These are phyloP conservation scores for Rhysida immarginata DNA, from an alignment of 1,140 invertebrate genomes.

Conservation along the genomic window DNA sequence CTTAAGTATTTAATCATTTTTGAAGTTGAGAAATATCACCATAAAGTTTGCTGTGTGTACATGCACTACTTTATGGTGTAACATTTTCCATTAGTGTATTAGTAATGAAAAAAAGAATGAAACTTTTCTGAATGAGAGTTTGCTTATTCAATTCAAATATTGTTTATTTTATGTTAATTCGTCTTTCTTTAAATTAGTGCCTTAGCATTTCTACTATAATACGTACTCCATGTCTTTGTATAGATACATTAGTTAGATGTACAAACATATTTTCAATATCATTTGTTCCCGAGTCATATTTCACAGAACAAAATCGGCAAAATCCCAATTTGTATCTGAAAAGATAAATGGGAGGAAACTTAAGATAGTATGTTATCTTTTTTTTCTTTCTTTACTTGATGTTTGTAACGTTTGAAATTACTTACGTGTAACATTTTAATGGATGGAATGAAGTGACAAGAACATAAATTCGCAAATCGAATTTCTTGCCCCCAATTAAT, in stretches of 20 bases:
- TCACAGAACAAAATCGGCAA: slow-evolving; percentile 68
- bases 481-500: slow-evolving; percentile 76
- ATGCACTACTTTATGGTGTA: too few relatives aligned
- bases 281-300: slow-evolving; percentile 49
- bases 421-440: slow-evolving; percentile 55
- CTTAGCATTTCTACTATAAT: background rate
- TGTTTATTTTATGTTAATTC: too few relatives aligned
- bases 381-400: background rate
- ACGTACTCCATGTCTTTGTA: slow-evolving; percentile 69
- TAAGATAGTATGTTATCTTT: too few relatives aligned
- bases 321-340: slow-evolving; percentile 47
- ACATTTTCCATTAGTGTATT: too few relatives aligned
- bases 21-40: too few relatives aligned
- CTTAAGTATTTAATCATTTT: too few relatives aligned
- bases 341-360: slow-evolving; percentile 1
- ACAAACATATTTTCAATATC: slow-evolving; percentile 74
- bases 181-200: too few relatives aligned
- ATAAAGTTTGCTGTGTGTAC: too few relatives aligned
- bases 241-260: slow-evolving; percentile 71
- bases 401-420: background rate
- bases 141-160: too few relatives aligned
- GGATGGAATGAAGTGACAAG: slow-evolving; percentile 73
- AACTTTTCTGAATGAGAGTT: too few relatives aligned
- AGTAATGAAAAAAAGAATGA: too few relatives aligned
- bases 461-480: slow-evolving; percentile 69